Evolutionary conservation across 2,113 vertebrate species (phyloP).

Genomic region (Pseudonaja textilis): DNA sequence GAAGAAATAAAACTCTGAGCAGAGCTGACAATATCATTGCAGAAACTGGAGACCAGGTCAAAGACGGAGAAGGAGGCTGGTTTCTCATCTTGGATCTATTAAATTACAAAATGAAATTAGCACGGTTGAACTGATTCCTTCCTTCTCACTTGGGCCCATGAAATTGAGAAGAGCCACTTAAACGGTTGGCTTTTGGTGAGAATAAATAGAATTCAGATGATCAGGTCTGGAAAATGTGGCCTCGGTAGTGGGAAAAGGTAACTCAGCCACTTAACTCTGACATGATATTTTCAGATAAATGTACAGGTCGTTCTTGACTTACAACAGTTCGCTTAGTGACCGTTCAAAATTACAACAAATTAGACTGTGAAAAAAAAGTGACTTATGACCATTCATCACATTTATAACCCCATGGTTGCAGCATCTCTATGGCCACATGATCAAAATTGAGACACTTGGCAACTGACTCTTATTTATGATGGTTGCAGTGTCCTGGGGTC

Average conservation of each 20-base stretch:
- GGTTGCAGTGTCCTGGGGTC: no score
- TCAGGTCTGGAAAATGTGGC: neutral
- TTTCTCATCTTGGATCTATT: conserved; percentile 71
- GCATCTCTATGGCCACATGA: no score
- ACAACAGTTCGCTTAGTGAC: no score
- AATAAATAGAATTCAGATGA: neutral
- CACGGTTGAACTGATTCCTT: rapidly evolving
- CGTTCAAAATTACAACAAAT: no score
- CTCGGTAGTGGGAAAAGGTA: neutral
- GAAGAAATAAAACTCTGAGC: conserved; percentile 97
- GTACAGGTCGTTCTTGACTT: no score
- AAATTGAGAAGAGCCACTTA: neutral
- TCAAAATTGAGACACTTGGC: no score
- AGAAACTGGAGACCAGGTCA: conserved; percentile 88
- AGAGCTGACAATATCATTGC: conserved; percentile 91
- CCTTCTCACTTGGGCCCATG: rapidly evolving
- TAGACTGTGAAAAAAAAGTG: no score
- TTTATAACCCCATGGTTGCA: no score
- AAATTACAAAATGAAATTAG: conserved; percentile 54
- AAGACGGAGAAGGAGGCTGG: conserved; percentile 78
- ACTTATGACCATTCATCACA: no score
- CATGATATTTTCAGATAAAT: neutral
- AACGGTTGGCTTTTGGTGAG: neutral
- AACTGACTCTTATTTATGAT: no score
- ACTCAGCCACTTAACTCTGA: neutral